phyloP scores from a whole-genome alignment of 2,888 invertebrate species.

The Eueremaeus valkanovi region DNA sequence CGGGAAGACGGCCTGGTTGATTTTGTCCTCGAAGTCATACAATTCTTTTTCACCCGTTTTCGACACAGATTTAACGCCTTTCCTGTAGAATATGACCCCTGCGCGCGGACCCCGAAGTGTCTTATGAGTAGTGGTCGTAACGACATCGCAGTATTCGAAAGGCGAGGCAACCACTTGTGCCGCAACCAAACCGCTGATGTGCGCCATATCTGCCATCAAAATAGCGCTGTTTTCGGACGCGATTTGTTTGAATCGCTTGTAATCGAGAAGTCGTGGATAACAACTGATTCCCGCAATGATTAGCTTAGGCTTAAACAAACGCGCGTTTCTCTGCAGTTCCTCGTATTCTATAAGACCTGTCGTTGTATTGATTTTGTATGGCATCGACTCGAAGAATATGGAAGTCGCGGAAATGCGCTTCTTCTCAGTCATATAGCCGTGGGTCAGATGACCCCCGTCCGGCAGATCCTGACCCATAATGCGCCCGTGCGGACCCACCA shows the following conservation, averaged over 20 bases:
- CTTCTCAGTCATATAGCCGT: conserved; percentile 58
- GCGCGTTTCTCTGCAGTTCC: conserved; percentile 55
- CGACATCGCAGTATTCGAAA: conserved; percentile 59
- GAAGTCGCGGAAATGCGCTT: conserved; percentile 61
- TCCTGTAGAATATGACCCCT: conserved; percentile 59
- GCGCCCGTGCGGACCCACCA: conserved; percentile 58
- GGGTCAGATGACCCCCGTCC: conserved; percentile 58
- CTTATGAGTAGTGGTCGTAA: conserved; percentile 62
- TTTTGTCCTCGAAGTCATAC: conserved; percentile 58
- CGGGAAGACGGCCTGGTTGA: conserved; percentile 61
- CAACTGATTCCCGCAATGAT: conserved; percentile 58
- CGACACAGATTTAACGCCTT: conserved; percentile 52
- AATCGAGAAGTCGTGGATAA: conserved; percentile 58
- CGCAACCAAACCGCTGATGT: conserved; percentile 60
- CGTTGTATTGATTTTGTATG: conserved; percentile 58
- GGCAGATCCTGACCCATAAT: conserved; percentile 62
- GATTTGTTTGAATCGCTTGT: conserved; percentile 57
- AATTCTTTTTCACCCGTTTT: conserved; percentile 55
- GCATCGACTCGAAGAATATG: conserved; percentile 61
- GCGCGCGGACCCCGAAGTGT: conserved; percentile 60
- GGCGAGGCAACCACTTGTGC: conserved; percentile 58
- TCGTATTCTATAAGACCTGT: conserved; percentile 62
- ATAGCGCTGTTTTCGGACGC: conserved; percentile 56
- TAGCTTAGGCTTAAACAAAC: conserved; percentile 58
- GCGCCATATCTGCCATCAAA: conserved; percentile 62